Base-by-base conservation (phyloP, 2,888 invertebrate species). In the Asteroscopus sphinx region DNA sequence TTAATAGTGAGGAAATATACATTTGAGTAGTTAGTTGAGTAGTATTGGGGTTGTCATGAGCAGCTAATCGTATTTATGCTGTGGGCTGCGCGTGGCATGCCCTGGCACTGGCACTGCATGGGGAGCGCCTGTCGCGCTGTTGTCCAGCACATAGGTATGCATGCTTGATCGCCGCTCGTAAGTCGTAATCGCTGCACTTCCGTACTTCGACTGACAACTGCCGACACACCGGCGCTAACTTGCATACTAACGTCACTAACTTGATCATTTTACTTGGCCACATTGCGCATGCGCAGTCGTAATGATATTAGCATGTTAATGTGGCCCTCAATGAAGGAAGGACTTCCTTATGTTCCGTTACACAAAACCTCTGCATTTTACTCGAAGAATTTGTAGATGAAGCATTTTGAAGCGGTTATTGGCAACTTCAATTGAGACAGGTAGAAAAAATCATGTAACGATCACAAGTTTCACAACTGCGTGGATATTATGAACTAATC, bases 111-210 rank as follows among this genome's bases (percentile, higher is more conserved):
- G 37, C 13, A 9, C n/a, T n/a, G n/a, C n/a, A n/a, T n/a, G 9
- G 16, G 35, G 3, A 21, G 52, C 32, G 37, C 2, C 39, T 35
- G 47, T 48, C 42, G 13, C 25, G 16, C 21, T 13, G 15, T 13
- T 21, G 44, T 30, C 32, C 39, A 28, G 13, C 8, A 28, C 32
- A 17, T 26, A 15, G 25, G 15, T 32, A 21, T 26, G 16, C 32
- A 40, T 37, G 53, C 17, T 9, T 44, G 33, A 45, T 52, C 45
- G 39, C 12, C 36, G 35, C 40, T 39, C 33, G 65, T 65, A 68
- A 76, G 37, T 39, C 33, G 65, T 65, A 68, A 76, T 68, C 54
- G 54, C 59, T 68, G 73, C 53, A 61, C 45, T 66, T 68, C 70
- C 73, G 67, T 39, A 37, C 53, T 49, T 37, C 17, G 48, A 44